A percentile compares a stretch with the other conserved stretches of the same genome.
Evolutionary conservation across 1,140 invertebrate genomes (phyloP).

Genomic region (Hesperophylax magnus): DNA sequence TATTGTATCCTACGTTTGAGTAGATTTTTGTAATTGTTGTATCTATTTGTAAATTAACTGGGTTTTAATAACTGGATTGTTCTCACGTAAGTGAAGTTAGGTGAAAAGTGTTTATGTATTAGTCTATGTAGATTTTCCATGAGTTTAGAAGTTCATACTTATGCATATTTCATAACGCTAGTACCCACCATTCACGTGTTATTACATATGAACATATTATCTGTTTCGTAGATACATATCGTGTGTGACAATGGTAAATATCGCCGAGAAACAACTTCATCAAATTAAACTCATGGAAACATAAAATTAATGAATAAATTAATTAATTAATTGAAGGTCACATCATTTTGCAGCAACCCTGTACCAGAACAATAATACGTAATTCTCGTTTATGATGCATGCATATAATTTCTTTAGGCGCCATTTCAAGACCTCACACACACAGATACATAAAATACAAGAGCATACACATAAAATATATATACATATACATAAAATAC

Average conservation of each 20-base stretch:
- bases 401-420: constrained; percentile 15
- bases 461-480: background rate
- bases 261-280: background rate
- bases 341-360: background rate
- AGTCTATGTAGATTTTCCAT: no score
- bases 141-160: no score
- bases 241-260: background rate
- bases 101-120: no score
- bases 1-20: no score
- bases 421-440: background rate
- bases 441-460: background rate
- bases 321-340: background rate
- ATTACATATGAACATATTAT: no score
- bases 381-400: background rate
- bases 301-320: background rate
- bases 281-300: background rate
- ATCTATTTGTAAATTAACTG: no score
- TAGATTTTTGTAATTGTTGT: no score
- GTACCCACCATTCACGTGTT: no score
- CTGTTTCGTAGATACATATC: no score
- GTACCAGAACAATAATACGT: background rate
- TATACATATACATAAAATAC: background rate
- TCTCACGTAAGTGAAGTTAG: no score
- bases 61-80: no score
- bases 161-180: no score